Evolutionary conservation across 2,888 invertebrate genomes (phyloP).

Genomic region (Gastrophysa polygoni): DNA sequence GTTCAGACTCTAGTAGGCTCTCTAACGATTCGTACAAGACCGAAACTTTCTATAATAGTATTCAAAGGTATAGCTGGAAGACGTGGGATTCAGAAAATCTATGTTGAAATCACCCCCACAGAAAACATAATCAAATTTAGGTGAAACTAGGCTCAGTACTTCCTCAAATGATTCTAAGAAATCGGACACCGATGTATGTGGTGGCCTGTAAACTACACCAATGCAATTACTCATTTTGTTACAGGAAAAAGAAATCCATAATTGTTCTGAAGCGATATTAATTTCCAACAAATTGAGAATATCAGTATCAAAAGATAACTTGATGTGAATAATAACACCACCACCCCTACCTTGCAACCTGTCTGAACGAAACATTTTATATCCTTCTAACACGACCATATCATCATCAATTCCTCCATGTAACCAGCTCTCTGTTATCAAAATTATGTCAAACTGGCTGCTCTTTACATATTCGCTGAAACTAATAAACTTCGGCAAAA

Average conservation of each 20-base stretch:
- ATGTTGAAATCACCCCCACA: neutral
- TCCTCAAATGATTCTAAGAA: neutral
- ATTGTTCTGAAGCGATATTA: neutral
- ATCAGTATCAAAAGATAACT: neutral
- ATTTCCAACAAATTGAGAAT: neutral
- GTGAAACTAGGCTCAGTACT: neutral
- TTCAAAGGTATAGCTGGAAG: neutral
- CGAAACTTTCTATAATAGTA: neutral
- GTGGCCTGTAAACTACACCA: neutral
- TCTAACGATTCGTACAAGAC: neutral
- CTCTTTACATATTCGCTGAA: neutral
- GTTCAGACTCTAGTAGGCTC: neutral
- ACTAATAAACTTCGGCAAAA: neutral
- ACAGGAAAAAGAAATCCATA: neutral
- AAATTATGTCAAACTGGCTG: neutral
- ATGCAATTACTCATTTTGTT: constrained; percentile 6
- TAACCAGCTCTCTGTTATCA: neutral
- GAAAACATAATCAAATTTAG: neutral
- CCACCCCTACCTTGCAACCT: neutral
- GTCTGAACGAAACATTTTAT: neutral
- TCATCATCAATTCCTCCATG: neutral
- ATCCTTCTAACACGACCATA: neutral
- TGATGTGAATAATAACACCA: neutral
- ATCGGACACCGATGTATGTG: neutral
- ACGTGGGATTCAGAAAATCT: neutral